Conservation (phyloP, 2,888 invertebrate genomes). For the Galerucella nymphaeae region DNA sequence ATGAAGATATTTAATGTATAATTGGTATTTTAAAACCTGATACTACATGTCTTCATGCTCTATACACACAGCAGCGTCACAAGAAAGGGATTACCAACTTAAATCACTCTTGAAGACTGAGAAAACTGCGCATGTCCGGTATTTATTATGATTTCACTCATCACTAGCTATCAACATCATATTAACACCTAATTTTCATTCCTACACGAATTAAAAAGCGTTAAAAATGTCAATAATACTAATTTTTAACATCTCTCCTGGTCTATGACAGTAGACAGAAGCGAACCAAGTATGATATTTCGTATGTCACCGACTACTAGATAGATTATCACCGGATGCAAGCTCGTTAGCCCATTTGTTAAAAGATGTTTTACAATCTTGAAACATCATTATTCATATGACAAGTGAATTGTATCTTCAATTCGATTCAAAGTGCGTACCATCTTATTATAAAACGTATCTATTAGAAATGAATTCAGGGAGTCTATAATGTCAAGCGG, state of each 20-base stretch:
- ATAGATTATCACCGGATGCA: constrained; percentile 38
- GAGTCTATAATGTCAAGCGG: constrained; percentile 20
- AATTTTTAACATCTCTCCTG: background rate
- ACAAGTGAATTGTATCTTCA: constrained; percentile 32
- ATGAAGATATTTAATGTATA: background rate
- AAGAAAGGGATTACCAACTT: no score
- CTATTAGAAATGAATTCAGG: constrained; percentile 36
- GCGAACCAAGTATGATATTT: constrained; percentile 25
- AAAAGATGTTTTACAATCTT: constrained; percentile 33
- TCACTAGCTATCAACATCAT: no score
- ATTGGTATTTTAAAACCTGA: no score
- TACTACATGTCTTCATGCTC: no score
- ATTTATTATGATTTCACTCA: no score
- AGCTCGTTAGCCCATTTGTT: constrained; percentile 39
- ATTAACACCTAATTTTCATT: no score
- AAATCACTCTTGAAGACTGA: no score
- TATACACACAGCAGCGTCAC: no score
- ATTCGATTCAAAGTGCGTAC: constrained; percentile 22
- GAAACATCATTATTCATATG: constrained; percentile 34
- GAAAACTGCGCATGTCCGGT: no score
- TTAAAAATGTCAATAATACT: no score
- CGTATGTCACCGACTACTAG: constrained; percentile 36
- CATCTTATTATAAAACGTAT: constrained; percentile 19
- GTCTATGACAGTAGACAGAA: constrained; percentile 8
- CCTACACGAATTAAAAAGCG: no score